Conservation (phyloP, 2,888 invertebrate genomes). For the Nephrocerus scutellatus region DNA sequence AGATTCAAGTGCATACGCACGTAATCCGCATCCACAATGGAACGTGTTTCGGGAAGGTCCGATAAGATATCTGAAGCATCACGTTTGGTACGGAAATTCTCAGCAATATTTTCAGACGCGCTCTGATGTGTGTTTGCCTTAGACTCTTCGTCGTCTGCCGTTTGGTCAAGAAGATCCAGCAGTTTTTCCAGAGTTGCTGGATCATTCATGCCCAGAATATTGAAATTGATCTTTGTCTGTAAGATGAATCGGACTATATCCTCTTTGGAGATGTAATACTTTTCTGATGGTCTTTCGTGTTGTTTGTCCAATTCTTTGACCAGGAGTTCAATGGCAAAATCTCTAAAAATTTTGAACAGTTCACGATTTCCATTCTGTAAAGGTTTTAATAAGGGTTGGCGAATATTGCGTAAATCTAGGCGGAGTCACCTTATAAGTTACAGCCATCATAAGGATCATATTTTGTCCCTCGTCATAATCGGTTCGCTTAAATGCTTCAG, state of each 20-base stretch:
- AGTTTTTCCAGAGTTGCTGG: slow-evolving; percentile 15
- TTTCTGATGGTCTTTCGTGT: slow-evolving; percentile 19
- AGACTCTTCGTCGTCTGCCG: slow-evolving; percentile 15
- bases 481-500: slow-evolving; percentile 13
- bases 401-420: no score
- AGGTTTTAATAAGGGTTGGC: no score
- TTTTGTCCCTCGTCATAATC: slow-evolving; percentile 19
- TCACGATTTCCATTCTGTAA: neutral
- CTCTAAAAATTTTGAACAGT: slow-evolving; percentile 10
- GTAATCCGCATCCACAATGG: slow-evolving; percentile 18
- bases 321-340: slow-evolving; percentile 14
- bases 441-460: slow-evolving; percentile 11
- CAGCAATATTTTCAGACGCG: slow-evolving; percentile 3
- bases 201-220: slow-evolving; percentile 13
- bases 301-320: slow-evolving; percentile 18
- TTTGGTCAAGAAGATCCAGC: slow-evolving; percentile 17
- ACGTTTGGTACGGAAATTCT: slow-evolving; percentile 12
- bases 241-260: slow-evolving; percentile 17
- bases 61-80: slow-evolving; percentile 8
- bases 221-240: slow-evolving; percentile 17
- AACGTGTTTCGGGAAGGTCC: slow-evolving; percentile 16
- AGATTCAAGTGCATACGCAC: slow-evolving; percentile 18
- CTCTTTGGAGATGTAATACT: slow-evolving; percentile 19
- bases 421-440: slow-evolving; percentile 17
- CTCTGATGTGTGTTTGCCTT: no score